Percentiles rank a stretch among this genome's conserved stretches.
Evolutionary conservation across 2,113 vertebrate genomes (phyloP).

Genomic region (Hippocampus comes): DNA sequence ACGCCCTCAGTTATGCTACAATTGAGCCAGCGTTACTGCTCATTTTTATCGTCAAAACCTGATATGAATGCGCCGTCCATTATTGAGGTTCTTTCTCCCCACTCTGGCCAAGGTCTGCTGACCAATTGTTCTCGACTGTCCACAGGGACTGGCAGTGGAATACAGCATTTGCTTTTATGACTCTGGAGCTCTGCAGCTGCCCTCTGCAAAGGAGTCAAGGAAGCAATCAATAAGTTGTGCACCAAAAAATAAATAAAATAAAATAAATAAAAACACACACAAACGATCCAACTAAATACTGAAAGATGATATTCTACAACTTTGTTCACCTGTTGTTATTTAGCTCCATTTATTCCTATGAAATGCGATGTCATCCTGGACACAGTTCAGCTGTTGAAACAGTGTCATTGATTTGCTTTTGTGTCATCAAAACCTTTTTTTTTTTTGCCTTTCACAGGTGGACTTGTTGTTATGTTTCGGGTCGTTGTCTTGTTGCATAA

Average conservation of each 20-base stretch:
- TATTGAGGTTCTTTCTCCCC: background rate
- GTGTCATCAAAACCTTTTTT: too few relatives aligned
- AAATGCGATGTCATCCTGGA: too few relatives aligned
- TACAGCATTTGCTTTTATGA: background rate
- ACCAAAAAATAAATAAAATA: background rate
- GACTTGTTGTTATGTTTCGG: too few relatives aligned
- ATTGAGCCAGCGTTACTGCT: background rate
- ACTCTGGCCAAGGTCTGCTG: background rate
- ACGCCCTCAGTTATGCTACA: background rate
- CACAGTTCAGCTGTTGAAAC: too few relatives aligned
- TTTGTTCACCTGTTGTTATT: background rate
- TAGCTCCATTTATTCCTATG: too few relatives aligned
- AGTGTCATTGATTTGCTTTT: too few relatives aligned
- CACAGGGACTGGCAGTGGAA: background rate
- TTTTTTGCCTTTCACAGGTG: too few relatives aligned
- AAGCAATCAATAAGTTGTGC: background rate
- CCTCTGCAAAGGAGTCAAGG: background rate
- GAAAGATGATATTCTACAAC: background rate
- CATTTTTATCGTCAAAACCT: background rate
- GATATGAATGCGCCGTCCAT: background rate
- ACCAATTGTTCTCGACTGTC: slow-evolving; percentile 5
- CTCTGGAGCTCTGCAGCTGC: background rate
- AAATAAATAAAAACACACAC: background rate
- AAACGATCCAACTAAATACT: background rate
- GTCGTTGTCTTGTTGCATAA: too few relatives aligned